A percentile compares a stretch with the other conserved stretches of the same genome.
These are phyloP conservation scores for Machaerirhynchus nigripectus DNA, from an alignment of 2,113 vertebrate genomes.

Conservation along the genomic window DNA sequence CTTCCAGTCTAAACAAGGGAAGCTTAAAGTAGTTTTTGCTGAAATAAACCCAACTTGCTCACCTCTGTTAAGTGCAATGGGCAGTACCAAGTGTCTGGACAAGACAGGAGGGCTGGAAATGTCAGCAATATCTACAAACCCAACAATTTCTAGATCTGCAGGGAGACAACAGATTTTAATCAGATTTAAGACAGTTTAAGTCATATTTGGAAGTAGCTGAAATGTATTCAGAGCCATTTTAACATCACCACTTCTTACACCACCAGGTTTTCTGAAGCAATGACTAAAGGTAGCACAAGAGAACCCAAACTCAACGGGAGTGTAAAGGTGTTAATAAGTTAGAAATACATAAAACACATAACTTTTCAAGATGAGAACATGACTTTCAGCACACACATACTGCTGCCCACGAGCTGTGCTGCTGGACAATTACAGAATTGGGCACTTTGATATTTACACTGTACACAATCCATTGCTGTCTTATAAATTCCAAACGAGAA, in stretches of 20 bases:
- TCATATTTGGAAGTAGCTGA: not conserved
- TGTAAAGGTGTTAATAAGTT: not conserved
- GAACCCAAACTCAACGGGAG: not conserved
- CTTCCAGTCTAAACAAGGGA: not conserved
- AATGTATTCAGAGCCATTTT: not conserved
- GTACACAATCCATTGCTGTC: not conserved
- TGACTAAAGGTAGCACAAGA: not conserved
- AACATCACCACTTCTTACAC: not conserved
- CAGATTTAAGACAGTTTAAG: not conserved
- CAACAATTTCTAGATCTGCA: slow-evolving; percentile 94
- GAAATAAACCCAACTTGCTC: slow-evolving; percentile 25
- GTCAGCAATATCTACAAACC: slow-evolving; percentile 96
- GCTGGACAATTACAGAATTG: not conserved
- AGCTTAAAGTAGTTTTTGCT: not conserved
- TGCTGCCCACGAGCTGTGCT: not conserved
- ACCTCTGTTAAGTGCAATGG: slow-evolving; percentile 97
- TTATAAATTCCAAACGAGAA: not conserved
- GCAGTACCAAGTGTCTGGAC: slow-evolving; percentile 94
- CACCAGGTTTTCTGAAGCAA: not conserved
- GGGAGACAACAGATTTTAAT: not conserved
- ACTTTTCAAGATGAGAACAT: not conserved
- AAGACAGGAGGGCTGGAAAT: slow-evolving; percentile 96
- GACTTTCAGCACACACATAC: not conserved
- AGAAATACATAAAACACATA: not conserved
- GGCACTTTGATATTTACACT: not conserved